phyloP scores from a whole-genome alignment of 1,140 invertebrate genomes.

The Bombyx mori region ASM3026992v2 NC_085132.1:6431001-6431500 shows the following conservation, averaged over 20 bases:
- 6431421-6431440: too few species aligned
- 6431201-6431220: constrained; percentile 15
- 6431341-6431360: too few species aligned
- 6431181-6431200: constrained; percentile 18
- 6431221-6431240: constrained; percentile 19
- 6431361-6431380: too few species aligned
- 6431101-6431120: constrained; percentile 30
- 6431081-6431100: constrained; percentile 9
- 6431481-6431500: too few species aligned
- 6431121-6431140: constrained; percentile 28
- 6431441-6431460: too few species aligned
- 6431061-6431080: background rate
- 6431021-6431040: background rate
- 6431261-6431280: constrained; percentile 23
- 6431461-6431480: too few species aligned
- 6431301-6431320: constrained; percentile 20
- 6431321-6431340: constrained; percentile 11
- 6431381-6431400: too few species aligned
- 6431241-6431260: constrained; percentile 31
- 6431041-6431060: background rate
- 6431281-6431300: constrained; percentile 34
- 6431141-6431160: constrained; percentile 32
- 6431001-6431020: too few species aligned
- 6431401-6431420: too few species aligned
- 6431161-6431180: constrained; percentile 29